Evolutionary conservation across 2,797 vertebrate genomes (phyloP).

Genomic region (Champsocephalus gunnari): DNA sequence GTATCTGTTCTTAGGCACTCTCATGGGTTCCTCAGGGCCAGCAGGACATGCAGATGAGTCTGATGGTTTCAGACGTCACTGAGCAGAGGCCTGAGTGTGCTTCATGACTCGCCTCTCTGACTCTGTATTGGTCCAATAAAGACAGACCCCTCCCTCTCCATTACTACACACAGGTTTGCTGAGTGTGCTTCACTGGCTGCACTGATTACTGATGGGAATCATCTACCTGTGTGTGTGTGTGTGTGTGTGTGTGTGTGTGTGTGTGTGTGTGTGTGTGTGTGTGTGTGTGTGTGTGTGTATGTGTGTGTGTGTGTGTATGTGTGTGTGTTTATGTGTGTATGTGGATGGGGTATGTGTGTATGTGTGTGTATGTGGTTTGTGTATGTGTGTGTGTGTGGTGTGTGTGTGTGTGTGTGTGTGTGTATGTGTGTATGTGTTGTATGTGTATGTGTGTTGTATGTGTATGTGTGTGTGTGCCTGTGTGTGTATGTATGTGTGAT

Average conservation of each 20-base stretch:
- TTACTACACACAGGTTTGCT: slow-evolving; percentile 74
- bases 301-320: slow-evolving; percentile 6
- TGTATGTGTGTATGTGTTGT: slow-evolving; percentile 1
- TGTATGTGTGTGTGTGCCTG: slow-evolving; percentile 5
- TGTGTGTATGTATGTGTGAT: slow-evolving; percentile 12
- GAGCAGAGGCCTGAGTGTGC: slow-evolving; percentile 58
- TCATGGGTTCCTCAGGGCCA: slow-evolving; percentile 24
- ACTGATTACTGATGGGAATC: slow-evolving; percentile 81
- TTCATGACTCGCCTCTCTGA: slow-evolving; percentile 69
- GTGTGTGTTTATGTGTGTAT: slow-evolving; percentile 2
- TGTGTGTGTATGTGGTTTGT: slow-evolving; percentile 8
- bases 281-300: neutral
- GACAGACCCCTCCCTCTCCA: slow-evolving; percentile 75
- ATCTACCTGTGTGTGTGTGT: slow-evolving; percentile 25
- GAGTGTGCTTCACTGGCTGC: slow-evolving; percentile 75
- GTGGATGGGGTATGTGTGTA: too few species aligned
- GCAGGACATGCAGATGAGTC: slow-evolving; percentile 17
- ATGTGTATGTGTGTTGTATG: neutral
- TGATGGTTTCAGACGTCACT: slow-evolving; percentile 37
- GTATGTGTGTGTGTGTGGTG: slow-evolving; percentile 6
- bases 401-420: slow-evolving; percentile 11
- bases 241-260: neutral
- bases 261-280: slow-evolving; percentile 10
- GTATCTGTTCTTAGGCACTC: slow-evolving; percentile 5
- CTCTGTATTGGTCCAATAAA: slow-evolving; percentile 76